Evolutionary conservation across 2,113 vertebrate species (phyloP).

Genomic region (Ornithorhynchus anatinus): DNA sequence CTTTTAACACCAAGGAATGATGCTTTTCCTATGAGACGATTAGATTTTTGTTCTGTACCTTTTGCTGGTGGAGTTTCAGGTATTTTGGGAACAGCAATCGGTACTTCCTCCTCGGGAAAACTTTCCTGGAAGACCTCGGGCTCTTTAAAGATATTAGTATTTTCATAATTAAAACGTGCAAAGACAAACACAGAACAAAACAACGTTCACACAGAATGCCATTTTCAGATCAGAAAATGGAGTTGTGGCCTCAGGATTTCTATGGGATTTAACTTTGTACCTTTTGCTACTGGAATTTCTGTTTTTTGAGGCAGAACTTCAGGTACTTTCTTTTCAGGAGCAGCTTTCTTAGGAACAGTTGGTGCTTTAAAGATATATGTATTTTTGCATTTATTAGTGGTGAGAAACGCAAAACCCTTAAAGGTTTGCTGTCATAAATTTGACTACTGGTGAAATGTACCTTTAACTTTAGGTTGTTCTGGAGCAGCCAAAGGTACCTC

Average conservation of each 20-base stretch:
- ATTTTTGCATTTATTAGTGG: constrained; percentile 3
- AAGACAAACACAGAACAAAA: neutral
- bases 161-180: constrained; percentile 22
- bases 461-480: constrained; percentile 56
- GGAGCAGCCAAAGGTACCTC: constrained; percentile 40
- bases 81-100: constrained; percentile 39
- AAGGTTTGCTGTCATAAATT: neutral
- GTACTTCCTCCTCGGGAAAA: constrained; percentile 40
- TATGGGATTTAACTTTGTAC: neutral
- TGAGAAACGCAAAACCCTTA: neutral
- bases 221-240: neutral
- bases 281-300: neutral
- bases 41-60: constrained; percentile 42
- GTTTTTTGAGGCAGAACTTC: neutral
- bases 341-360: constrained; percentile 15
- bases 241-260: neutral
- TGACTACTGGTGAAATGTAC: constrained; percentile 26
- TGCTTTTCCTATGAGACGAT: neutral
- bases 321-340: constrained; percentile 31
- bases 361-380: constrained; percentile 66
- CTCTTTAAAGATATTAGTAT: constrained; percentile 64
- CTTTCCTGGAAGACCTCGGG: constrained; percentile 43
- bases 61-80: constrained; percentile 22
- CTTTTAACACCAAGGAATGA: no score
- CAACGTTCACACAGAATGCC: neutral